A percentile compares a stretch with the other conserved stretches of the same genome.
Evolutionary conservation across 2,113 vertebrate species (phyloP).

Genomic region (Noturus placidus): DNA sequence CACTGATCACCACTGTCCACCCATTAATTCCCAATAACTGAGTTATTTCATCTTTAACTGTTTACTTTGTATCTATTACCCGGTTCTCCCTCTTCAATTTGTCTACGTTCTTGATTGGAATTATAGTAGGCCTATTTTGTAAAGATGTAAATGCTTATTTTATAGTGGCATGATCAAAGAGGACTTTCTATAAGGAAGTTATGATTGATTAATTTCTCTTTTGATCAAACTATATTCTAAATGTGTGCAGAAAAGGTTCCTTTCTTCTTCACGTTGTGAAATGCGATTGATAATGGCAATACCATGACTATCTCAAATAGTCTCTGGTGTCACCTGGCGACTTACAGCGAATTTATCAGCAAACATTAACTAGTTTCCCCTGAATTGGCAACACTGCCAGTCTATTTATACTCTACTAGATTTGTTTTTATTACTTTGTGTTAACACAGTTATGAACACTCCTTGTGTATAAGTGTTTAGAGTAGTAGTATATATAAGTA

Average conservation of each 20-base stretch:
- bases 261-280: neutral
- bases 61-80: neutral
- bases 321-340: neutral
- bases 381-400: neutral
- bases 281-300: neutral
- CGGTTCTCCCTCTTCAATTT: neutral
- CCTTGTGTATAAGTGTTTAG: neutral
- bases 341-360: neutral
- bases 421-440: neutral
- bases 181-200: no score
- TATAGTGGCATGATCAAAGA: neutral
- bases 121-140: neutral
- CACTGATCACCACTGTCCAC: neutral
- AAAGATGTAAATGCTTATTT: neutral
- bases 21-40: neutral
- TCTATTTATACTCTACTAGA: neutral
- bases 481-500: conserved; percentile 3
- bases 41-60: neutral
- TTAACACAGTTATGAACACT: neutral
- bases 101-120: neutral
- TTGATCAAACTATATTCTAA: neutral
- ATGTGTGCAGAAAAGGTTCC: neutral
- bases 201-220: neutral
- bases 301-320: neutral
- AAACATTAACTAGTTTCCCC: neutral